Conservation (phyloP, 2,888 invertebrate species). For the Leucoptera coffeella region DNA sequence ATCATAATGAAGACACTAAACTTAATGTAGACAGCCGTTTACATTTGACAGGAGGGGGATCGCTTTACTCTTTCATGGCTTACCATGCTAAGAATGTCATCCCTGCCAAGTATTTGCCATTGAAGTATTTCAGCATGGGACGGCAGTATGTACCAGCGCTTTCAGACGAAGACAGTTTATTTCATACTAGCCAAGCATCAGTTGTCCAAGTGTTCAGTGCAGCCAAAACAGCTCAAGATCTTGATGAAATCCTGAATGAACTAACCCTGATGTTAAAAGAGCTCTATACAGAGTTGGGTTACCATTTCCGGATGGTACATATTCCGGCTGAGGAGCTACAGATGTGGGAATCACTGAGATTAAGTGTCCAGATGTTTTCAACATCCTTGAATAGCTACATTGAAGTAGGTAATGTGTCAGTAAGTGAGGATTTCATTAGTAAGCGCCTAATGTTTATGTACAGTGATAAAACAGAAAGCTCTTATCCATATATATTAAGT, state of each 20-base stretch:
- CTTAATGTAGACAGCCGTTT: slow-evolving; percentile 51
- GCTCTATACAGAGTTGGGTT: slow-evolving; percentile 59
- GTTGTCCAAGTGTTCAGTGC: slow-evolving; percentile 62
- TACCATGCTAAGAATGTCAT: slow-evolving; percentile 64
- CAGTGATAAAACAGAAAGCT: slow-evolving; percentile 46
- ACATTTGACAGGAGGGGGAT: slow-evolving; percentile 71
- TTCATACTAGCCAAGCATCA: slow-evolving; percentile 64
- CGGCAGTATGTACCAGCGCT: slow-evolving; percentile 57
- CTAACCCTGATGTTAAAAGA: slow-evolving; percentile 41
- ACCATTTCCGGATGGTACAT: slow-evolving; percentile 61
- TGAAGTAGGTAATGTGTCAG: slow-evolving; percentile 68
- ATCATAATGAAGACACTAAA: slow-evolving; percentile 49
- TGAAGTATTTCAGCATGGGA: slow-evolving; percentile 65
- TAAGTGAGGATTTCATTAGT: slow-evolving; percentile 68
- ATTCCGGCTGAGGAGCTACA: slow-evolving; percentile 56
- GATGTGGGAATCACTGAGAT: slow-evolving; percentile 60
- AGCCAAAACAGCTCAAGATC: slow-evolving; percentile 34
- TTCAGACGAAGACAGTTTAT: slow-evolving; percentile 45
- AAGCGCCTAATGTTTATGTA: slow-evolving; percentile 70
- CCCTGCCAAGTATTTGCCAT: slow-evolving; percentile 56
- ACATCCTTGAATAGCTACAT: slow-evolving; percentile 55
- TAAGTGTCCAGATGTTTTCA: slow-evolving; percentile 72
- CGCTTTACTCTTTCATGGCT: slow-evolving; percentile 67
- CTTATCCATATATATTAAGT: slow-evolving; percentile 63
- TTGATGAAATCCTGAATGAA: slow-evolving; percentile 49